phyloP scores from a whole-genome alignment of 2,888 invertebrate genomes.

The Leucophenga maculata region DNA sequence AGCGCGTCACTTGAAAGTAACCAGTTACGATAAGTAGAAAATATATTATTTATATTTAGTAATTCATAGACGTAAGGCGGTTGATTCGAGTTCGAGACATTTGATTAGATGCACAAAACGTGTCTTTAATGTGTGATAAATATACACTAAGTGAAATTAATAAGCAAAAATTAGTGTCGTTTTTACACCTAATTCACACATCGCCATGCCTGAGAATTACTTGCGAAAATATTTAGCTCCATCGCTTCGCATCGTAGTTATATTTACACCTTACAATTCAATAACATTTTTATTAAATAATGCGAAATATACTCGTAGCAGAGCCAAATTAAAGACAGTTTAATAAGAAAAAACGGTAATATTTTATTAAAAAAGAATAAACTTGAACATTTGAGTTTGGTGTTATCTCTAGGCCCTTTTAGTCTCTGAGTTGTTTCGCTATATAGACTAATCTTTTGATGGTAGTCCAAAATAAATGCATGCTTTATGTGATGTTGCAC shows the following conservation, averaged over 20 bases:
- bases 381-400: too few relatives aligned
- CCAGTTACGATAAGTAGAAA: background rate
- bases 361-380: too few relatives aligned
- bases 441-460: too few relatives aligned
- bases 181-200: background rate
- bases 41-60: too few relatives aligned
- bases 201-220: background rate
- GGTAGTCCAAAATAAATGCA: too few relatives aligned
- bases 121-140: constrained; percentile 12
- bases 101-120: background rate
- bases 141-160: background rate
- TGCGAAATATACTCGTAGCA: too few relatives aligned
- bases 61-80: background rate
- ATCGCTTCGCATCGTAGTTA: background rate
- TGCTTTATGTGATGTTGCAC: too few relatives aligned
- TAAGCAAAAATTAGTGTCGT: background rate
- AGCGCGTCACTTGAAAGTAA: background rate
- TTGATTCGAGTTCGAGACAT: background rate
- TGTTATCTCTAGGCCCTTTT: too few relatives aligned
- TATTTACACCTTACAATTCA: background rate
- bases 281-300: background rate
- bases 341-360: too few relatives aligned
- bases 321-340: too few relatives aligned
- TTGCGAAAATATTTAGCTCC: background rate
- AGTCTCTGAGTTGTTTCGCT: too few relatives aligned